Evolutionary conservation across 53 echinoderm and acorn worm genomes (phyloP), one percentile per base, ranked within the genome.

Genomic region (Arbacia lixula): DNA sequence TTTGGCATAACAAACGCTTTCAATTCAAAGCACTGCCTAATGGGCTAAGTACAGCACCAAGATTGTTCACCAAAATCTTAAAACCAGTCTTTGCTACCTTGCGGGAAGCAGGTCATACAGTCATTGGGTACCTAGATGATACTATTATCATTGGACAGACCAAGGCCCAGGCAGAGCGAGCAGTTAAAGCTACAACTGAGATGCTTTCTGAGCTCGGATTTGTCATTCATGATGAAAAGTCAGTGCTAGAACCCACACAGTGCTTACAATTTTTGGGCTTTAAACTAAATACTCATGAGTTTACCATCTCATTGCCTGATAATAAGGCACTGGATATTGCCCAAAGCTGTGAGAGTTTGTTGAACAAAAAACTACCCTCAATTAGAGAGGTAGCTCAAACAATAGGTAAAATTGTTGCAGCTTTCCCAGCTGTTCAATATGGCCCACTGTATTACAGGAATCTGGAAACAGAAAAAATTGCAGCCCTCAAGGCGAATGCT

Each of bases 1-100:
- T 83, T 16, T 92, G 89, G 92, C 28, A 86, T 21, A 56, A 66
- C 50, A 20, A 38, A 43, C 56, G 68, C 40, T 88, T 53, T 35
- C 87, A 84, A 39, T 87, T 75, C 31, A 84, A 61, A 50, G 66
- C 36, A 20, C 42, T 90, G 28, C 86, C 86, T 30, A 88, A 91
- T 74, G 88, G 91, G 36, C 61, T 84, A 12, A 71, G 90, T 27
- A 78, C 87, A 50, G 93, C 84, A 22, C 90, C 87, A 17, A 67
- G 87, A 72, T 37, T 83, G 36, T 92, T 92, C 61, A 89, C 92
- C 21, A 92, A 89, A 22, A 12, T 86, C 16, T 36, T 86, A 20
- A 86, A 86, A 34, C 86, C 86, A 31, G 19, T 50, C 10, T 63
- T 72, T 21, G 50, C 85, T n/a, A 27, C 3, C 21, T 53, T 86